Conservation (phyloP, 2,113 vertebrate species). For the Picathartes gymnocephalus region DNA sequence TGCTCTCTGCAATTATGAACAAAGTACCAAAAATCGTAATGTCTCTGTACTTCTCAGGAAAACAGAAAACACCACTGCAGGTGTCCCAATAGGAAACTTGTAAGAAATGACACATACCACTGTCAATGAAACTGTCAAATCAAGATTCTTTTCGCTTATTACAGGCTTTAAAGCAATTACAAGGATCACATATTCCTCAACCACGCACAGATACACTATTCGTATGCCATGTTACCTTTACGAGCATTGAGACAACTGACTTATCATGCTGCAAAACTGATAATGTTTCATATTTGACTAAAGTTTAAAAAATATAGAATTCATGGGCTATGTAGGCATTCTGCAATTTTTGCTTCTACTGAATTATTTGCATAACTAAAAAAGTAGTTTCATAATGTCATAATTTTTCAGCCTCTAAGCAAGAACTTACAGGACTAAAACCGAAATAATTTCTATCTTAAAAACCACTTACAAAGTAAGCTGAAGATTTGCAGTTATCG, state of each 20-base stretch:
- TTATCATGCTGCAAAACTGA: neutral
- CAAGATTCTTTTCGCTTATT: neutral
- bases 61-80: neutral
- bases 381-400: neutral
- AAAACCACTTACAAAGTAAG: neutral
- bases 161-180: neutral
- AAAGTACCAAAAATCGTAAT: neutral
- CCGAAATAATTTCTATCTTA: neutral
- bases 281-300: neutral
- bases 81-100: neutral
- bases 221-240: neutral
- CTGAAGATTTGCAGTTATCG: neutral
- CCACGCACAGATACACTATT: neutral
- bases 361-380: neutral
- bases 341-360: neutral
- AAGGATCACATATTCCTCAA: neutral
- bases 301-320: neutral
- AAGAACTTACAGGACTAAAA: neutral
- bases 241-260: neutral
- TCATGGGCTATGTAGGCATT: neutral
- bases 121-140: neutral
- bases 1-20: neutral
- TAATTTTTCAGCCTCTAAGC: neutral
- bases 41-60: neutral
- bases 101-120: neutral